Conservation (phyloP, 2,797 vertebrate species). For the Trachurus trachurus region DNA sequence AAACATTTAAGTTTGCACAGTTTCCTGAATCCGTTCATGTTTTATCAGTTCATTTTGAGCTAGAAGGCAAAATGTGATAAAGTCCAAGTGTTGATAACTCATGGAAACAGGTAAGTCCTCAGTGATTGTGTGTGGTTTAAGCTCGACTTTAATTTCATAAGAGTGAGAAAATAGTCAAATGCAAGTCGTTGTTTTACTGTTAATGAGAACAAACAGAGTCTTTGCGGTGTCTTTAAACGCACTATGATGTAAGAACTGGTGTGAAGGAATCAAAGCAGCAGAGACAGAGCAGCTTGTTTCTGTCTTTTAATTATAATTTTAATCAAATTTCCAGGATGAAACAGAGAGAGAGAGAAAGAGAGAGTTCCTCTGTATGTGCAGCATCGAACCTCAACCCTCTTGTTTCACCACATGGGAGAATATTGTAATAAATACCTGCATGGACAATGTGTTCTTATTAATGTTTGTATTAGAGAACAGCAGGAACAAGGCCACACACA, state of each 20-base stretch:
- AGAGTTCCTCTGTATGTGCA: not conserved
- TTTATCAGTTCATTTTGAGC: not conserved
- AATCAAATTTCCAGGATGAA: slow-evolving; percentile 22
- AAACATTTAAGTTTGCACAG: not conserved
- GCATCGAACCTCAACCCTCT: slow-evolving; percentile 30
- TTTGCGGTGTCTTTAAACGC: not conserved
- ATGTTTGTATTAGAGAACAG: too few relatives aligned
- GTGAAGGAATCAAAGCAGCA: slow-evolving; percentile 11
- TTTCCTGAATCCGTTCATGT: not conserved
- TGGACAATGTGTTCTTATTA: too few relatives aligned
- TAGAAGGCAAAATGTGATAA: not conserved
- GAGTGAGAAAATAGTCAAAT: not conserved
- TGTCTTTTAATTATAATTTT: slow-evolving; percentile 10
- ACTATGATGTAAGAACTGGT: not conserved
- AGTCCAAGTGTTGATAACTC: not conserved
- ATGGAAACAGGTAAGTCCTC: slow-evolving; percentile 18
- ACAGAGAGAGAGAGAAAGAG: not conserved
- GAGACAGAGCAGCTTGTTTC: not conserved
- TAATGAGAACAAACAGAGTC: not conserved
- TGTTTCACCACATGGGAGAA: slow-evolving; percentile 11
- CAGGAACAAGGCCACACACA: too few relatives aligned
- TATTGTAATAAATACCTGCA: not conserved
- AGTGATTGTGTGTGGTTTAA: not conserved
- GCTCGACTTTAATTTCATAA: not conserved
- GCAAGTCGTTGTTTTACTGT: not conserved